A percentile compares a stretch with the other conserved stretches of the same genome.
Evolutionary conservation across 2,888 invertebrate genomes (phyloP).

Genomic region (Atethmia centrago): DNA sequence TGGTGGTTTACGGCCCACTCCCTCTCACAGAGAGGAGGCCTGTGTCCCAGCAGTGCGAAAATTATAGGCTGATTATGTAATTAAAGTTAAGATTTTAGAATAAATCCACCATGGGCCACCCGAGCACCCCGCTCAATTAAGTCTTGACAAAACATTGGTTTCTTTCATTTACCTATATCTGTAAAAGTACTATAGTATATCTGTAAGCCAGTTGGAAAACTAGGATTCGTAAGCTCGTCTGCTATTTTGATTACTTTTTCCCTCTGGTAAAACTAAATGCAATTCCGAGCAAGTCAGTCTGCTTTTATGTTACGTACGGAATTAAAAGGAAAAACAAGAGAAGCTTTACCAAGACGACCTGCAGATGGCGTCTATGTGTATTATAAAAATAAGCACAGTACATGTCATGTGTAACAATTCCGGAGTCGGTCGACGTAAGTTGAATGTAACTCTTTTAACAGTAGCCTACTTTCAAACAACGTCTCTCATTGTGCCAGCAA

Average conservation of each 20-base stretch:
- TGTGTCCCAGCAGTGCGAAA: too few relatives aligned
- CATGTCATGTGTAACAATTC: conserved; percentile 52
- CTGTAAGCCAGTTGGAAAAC: conserved; percentile 20
- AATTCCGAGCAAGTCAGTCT: conserved; percentile 26
- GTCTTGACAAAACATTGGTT: background rate
- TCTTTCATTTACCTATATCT: background rate
- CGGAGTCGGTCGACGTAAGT: conserved; percentile 50
- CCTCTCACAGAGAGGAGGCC: too few relatives aligned
- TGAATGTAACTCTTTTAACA: conserved; percentile 72
- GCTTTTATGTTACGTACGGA: conserved; percentile 6
- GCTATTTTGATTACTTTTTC: conserved; percentile 46
- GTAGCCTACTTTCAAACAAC: conserved; percentile 77
- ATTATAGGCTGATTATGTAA: too few relatives aligned
- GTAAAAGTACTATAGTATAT: conserved; percentile 4
- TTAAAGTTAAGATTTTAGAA: background rate
- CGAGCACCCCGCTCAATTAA: background rate
- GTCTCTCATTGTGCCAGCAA: conserved; percentile 64
- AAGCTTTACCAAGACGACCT: conserved; percentile 24
- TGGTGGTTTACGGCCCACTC: too few relatives aligned
- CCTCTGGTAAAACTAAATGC: conserved; percentile 22
- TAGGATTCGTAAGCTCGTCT: conserved; percentile 14
- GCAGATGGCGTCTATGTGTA: conserved; percentile 20
- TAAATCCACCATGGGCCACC: background rate
- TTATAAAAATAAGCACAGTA: conserved; percentile 25
- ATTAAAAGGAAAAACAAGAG: conserved; percentile 31